Evolutionary conservation across 2,797 vertebrate species (phyloP).

Genomic region (Okamejei kenojei): DNA sequence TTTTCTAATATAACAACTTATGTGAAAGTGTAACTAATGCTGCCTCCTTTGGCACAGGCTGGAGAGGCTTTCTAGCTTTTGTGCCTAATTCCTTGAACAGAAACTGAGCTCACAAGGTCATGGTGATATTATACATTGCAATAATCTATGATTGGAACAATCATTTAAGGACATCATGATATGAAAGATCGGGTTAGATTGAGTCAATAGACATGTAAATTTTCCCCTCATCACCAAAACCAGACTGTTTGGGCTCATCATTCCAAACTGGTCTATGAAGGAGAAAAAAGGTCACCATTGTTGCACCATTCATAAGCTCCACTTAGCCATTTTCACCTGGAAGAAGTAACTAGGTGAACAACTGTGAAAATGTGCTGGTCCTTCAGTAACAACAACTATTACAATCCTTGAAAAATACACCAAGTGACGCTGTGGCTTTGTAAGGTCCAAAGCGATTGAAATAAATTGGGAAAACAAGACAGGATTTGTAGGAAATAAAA

Average conservation of each 20-base stretch:
- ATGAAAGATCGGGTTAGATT: too few species aligned
- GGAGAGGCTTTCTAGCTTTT: too few species aligned
- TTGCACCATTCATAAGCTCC: slow-evolving; percentile 55
- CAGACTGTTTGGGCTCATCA: slow-evolving; percentile 53
- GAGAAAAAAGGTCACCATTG: slow-evolving; percentile 61
- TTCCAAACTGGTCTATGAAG: slow-evolving; percentile 56
- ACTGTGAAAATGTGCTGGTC: slow-evolving; percentile 48
- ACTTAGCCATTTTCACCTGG: slow-evolving; percentile 53
- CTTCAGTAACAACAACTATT: slow-evolving; percentile 54
- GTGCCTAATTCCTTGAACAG: too few species aligned
- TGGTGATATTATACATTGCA: too few species aligned
- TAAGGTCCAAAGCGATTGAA: slow-evolving; percentile 58
- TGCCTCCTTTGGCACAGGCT: too few species aligned
- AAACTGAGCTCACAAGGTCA: too few species aligned
- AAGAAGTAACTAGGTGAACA: slow-evolving; percentile 52
- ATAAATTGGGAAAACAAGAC: slow-evolving; percentile 53
- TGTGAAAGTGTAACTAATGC: too few species aligned
- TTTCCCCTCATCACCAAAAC: slow-evolving; percentile 52
- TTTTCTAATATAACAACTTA: too few species aligned
- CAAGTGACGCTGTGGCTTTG: slow-evolving; percentile 55
- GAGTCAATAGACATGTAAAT: background rate
- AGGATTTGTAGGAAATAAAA: slow-evolving; percentile 52
- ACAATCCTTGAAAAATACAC: slow-evolving; percentile 53
- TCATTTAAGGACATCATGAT: too few species aligned
- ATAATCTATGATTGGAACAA: too few species aligned